Percentiles rank a stretch among this genome's conserved stretches.
Conservation (phyloP, 2,888 invertebrate species). For the Hydroisotoma schaefferi region DNA sequence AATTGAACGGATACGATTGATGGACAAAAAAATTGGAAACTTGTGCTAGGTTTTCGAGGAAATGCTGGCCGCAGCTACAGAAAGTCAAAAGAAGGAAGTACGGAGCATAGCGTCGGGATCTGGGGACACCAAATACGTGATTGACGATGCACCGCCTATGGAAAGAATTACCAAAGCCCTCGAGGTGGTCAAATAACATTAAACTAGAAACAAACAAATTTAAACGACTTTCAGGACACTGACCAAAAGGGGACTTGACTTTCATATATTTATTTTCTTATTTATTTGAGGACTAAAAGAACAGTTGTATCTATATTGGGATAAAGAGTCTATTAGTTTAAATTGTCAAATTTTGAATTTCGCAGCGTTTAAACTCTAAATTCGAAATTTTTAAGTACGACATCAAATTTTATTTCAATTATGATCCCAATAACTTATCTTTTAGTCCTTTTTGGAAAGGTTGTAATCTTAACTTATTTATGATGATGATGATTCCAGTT, state of each 20-base stretch:
- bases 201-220: slow-evolving; percentile 2
- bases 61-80: slow-evolving; percentile 6
- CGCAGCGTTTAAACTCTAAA: too few species aligned
- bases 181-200: slow-evolving; percentile 43
- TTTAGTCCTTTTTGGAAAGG: too few species aligned
- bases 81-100: slow-evolving; percentile 42
- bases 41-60: slow-evolving; percentile 3
- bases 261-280: background rate
- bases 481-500: slow-evolving; percentile 6
- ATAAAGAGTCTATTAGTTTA: too few species aligned
- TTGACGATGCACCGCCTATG: slow-evolving; percentile 42
- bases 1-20: background rate
- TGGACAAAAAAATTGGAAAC: slow-evolving; percentile 2
- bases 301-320: too few species aligned
- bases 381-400: too few species aligned
- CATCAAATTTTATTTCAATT: too few species aligned
- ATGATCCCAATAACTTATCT: too few species aligned
- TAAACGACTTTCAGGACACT: slow-evolving; percentile 4
- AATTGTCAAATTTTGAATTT: too few species aligned
- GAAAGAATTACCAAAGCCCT: slow-evolving; percentile 49
- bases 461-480: background rate
- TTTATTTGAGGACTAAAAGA: too few species aligned
- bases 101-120: slow-evolving; percentile 37
- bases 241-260: slow-evolving; percentile 10
- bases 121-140: slow-evolving; percentile 28